Evolutionary conservation across 2,888 invertebrate genomes (phyloP).

Genomic region (Diaperis boleti): DNA sequence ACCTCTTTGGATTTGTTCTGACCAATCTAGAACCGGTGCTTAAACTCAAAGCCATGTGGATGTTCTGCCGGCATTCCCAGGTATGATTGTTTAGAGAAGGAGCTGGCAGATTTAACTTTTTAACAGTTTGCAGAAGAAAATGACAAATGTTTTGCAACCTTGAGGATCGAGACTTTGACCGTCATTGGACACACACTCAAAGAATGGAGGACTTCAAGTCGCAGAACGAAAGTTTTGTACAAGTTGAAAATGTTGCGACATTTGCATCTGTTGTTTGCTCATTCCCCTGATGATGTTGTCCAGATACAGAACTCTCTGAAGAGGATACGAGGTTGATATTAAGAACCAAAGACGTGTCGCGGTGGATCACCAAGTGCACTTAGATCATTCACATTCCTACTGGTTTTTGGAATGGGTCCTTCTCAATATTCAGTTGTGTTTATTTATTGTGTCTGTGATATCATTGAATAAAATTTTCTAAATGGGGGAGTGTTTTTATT

Average conservation of each 20-base stretch:
- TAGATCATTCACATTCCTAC: conserved; percentile 28
- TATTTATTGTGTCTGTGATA: conserved; percentile 26
- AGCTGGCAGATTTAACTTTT: conserved; percentile 31
- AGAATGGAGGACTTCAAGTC: conserved; percentile 67
- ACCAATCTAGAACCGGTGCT: conserved; percentile 73
- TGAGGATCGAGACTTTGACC: conserved; percentile 68
- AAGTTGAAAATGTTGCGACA: conserved; percentile 60
- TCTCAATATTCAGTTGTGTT: conserved; percentile 4
- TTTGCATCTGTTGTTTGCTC: conserved; percentile 61
- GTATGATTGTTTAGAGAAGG: conserved; percentile 58
- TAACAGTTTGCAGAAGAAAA: conserved; percentile 63
- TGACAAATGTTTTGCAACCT: conserved; percentile 67
- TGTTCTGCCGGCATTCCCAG: conserved; percentile 68
- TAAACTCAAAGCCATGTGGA: conserved; percentile 70
- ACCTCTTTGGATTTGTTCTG: conserved; percentile 79
- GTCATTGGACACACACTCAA: conserved; percentile 69
- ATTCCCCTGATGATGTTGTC: conserved; percentile 50
- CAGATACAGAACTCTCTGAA: conserved; percentile 49
- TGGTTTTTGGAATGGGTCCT: conserved; percentile 16
- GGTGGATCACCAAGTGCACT: conserved; percentile 26
- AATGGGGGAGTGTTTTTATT: background rate
- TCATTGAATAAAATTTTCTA: conserved; percentile 20
- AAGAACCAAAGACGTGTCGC: conserved; percentile 5
- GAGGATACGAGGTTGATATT: conserved; percentile 32
- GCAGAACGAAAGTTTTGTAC: conserved; percentile 55